Evolutionary conservation across 1,140 invertebrate species (phyloP), one percentile per base, ranked within the genome.

Genomic region (Acromyrmex charruanus): DNA sequence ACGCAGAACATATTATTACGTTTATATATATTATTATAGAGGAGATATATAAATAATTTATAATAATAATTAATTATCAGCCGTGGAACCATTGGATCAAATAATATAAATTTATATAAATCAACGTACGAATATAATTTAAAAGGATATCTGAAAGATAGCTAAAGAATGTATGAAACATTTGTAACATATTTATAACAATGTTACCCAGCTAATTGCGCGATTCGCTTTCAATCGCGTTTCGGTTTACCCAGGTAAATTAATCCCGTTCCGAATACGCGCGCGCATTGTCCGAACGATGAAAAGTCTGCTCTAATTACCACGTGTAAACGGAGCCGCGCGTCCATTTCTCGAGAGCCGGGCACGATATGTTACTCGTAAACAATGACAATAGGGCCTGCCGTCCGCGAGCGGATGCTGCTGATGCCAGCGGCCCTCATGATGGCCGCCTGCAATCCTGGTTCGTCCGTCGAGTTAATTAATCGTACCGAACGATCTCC

Each of bases 401-500:
- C 18, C 28, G 44, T 39, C 18, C 25, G 77, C 16, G n/a, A 61
- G 51, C 35, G 49, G 31, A 35, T 31, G 71, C 82, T 59, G 68
- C 51, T 53, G 55, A 49, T 53, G 55, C 25, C n/a, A 61, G 71
- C 18, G n/a, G 88, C 89, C 89, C 89, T 71, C 80, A 90, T 90
- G 88, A 88, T 85, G 63, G 61, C 55, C 71, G 66, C 51, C 61
- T 28, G 88, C 59, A 77, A 90, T 89, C 77, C 75, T 39, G 21
- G 39, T 7, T 16, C 72, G 72, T 58, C 72, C 35, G 53, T 69
- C 72, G 77, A 87, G 80, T 90, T 88, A 90, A 91, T 90, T 89
- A 91, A 91, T 91, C 89, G 69, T 59, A 10, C 55, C 58, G 69
- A 82, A 80, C 71, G 58, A 92, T 92, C 90, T 88, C 71, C 77